phyloP scores from a whole-genome alignment of 2,888 invertebrate genomes.

The Drosophila pegasa region DNA sequence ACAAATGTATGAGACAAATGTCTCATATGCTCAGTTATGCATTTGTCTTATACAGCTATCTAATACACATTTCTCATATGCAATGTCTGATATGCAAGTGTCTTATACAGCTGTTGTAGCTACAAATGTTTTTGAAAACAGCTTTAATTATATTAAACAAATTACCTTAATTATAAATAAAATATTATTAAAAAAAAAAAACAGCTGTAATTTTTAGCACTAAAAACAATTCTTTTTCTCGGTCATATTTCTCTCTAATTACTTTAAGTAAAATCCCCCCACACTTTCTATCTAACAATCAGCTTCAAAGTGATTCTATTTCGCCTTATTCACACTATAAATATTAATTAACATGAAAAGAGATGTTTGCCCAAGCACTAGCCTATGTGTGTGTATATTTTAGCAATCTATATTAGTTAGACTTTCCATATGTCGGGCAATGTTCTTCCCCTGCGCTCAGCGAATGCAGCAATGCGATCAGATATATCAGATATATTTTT shows the following conservation, averaged over 20 bases:
- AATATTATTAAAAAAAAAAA: neutral
- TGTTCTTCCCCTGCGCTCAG: neutral
- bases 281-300: neutral
- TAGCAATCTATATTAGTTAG: slow-evolving; percentile 1
- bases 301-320: neutral
- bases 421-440: slow-evolving; percentile 1
- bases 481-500: slow-evolving; percentile 9
- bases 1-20: no score
- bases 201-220: neutral
- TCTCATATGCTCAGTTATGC: no score
- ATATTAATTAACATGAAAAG: neutral
- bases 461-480: slow-evolving; percentile 1
- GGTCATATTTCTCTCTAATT: neutral
- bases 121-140: neutral
- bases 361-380: neutral
- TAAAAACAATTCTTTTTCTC: neutral
- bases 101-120: neutral
- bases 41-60: no score
- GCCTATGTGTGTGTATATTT: neutral
- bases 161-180: neutral
- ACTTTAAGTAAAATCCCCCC: neutral
- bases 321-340: neutral
- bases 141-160: neutral
- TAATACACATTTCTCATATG: neutral
- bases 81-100: neutral